Base-by-base conservation (phyloP, 2,113 vertebrate genomes). In the Columbina picui region DNA sequence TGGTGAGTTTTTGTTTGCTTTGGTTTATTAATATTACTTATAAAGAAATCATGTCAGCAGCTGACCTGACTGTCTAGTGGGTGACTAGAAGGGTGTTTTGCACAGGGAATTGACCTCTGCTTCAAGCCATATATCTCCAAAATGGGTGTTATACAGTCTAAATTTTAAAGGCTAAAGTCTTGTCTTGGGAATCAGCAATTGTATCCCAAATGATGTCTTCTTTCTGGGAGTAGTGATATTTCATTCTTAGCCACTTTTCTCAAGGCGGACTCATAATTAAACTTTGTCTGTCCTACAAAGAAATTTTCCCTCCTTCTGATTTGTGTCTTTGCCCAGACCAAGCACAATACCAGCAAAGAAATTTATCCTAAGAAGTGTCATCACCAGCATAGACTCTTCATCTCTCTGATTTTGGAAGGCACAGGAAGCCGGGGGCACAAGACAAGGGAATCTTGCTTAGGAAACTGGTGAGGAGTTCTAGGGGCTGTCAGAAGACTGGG, bases 401-500 rank as follows among this genome's bases (percentile, higher is more conserved):
- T 10, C 9, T 59, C 34, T 80, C 7, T 75, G 53, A 56, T 60
- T 81, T 29, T 56, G 6, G 39, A 16, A 77, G 7, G 5, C 32
- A 43, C 47, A 76, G 26, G 26, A 87, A 69, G 45, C 6, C 2
- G 32, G 0, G 1, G 12, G 50, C 7, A 69, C 12, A 38, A 87
- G 22, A 49, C 7, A n/a, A 69, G 39, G 32, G 74, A 57, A 78
- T 34, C 9, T 56, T 13, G 0, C 4, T 78, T 53, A 75, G 13
- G n/a, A 84, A 78, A 19, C 15, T 69, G 7, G 7, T 32, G 2
- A 32, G 17, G 22, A 89, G 5, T 41, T 45, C 5, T 41, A 65
- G 6, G 7, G 3, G 3, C 11, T 34, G 68, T 39, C 1, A 7
- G 45, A 83, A 80, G 30, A 64, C 1, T 6, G 4, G 3, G n/a